phyloP scores from a whole-genome alignment of 2,888 invertebrate species.

The Biston betularia region DNA sequence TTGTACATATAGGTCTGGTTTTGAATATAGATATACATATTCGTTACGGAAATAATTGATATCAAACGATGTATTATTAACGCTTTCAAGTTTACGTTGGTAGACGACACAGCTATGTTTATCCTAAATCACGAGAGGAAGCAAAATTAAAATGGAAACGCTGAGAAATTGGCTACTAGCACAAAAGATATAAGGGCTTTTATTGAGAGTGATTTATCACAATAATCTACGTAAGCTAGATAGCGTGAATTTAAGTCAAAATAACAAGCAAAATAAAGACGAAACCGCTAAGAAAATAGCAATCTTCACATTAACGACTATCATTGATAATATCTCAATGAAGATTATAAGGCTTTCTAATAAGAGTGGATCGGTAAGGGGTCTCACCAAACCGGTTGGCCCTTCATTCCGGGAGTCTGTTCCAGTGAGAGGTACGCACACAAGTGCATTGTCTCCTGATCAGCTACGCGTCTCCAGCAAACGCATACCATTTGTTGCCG shows the following conservation, averaged over 20 bases:
- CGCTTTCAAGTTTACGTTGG: constrained; percentile 25
- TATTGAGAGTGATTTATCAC: no score
- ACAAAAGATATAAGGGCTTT: no score
- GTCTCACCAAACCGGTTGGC: constrained; percentile 85
- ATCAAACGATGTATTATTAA: constrained; percentile 25
- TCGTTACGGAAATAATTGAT: background rate
- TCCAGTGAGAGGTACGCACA: constrained; percentile 68
- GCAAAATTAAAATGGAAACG: constrained; percentile 43
- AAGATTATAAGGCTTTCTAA: constrained; percentile 54
- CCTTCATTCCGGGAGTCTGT: constrained; percentile 78
- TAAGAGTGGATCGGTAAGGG: constrained; percentile 64
- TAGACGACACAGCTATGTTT: constrained; percentile 19
- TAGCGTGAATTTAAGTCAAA: no score
- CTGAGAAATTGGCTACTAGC: constrained; percentile 16
- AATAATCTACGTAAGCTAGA: no score
- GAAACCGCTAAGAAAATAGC: no score
- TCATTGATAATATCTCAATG: no score
- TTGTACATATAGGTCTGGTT: constrained; percentile 7
- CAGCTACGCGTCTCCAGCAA: constrained; percentile 67
- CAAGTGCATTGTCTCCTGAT: constrained; percentile 74
- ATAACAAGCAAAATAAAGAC: no score
- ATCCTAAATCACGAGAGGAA: constrained; percentile 33
- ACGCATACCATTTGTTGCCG: constrained; percentile 74
- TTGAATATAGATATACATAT: background rate
- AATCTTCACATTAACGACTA: constrained; percentile 36